Evolutionary conservation across 2,113 vertebrate species (phyloP), one percentile per base, ranked within the genome.

Genomic region (Plestiodon gilberti): DNA sequence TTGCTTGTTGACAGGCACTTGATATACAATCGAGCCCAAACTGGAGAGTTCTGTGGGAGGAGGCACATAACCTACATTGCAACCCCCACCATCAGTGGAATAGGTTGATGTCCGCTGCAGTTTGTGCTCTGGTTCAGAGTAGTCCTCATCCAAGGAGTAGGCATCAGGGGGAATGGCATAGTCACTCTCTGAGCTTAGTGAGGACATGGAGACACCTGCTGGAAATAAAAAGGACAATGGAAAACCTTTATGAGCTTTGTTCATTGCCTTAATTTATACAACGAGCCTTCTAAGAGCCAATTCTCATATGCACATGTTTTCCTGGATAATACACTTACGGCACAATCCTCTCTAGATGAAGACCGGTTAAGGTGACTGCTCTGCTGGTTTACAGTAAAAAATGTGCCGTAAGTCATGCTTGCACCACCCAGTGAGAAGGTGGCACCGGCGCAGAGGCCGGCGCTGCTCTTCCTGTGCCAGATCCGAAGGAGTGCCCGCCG

Each of bases 131-230:
- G 98, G 98, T 89, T 98, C 98, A 7, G 97, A 98, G 94, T 97
- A 97, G 93, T 98, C 97, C 33, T 97, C 97, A 96, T 98, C 97
- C 94, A 98, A 90, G 59, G 97, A 98, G 87, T 92, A 98, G 83
- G 98, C 98, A 61, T 98, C 98, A 5, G 98, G 98, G 55, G 98
- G 98, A 76, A 98, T 97, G 87, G 98, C 98, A 70, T 98, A 98
- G 91, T 98, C 98, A 80, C 98, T 97, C 92, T 98, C 98, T 0
- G 98, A 98, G 94, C 98, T 98, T 89, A 98, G 89, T 2, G 98
- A 98, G n/a, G 98, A 98, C 97, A 98, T 96, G 76, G 98, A 98
- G 38, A 97, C 97, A 57, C 98, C 98, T 98, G 85, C 23, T 67
- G 20, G 18, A 88, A 92, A 89, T 15, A 78, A 78, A 85, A 57